phyloP scores from a whole-genome alignment of 1,140 invertebrate genomes.

The Bombus confusus region DNA sequence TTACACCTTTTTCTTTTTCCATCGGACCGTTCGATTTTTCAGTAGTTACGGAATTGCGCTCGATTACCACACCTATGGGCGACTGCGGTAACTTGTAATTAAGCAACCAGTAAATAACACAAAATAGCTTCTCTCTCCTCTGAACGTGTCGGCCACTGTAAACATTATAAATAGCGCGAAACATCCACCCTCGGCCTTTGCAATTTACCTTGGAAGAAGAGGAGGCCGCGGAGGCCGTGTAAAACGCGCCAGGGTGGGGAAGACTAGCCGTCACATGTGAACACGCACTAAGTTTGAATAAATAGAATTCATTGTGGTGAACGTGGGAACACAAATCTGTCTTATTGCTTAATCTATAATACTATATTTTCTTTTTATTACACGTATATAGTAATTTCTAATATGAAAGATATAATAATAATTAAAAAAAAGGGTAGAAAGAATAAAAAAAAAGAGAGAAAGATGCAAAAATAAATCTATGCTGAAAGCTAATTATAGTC shows the following conservation, averaged over 20 bases:
- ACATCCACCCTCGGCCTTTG: conserved; percentile 66
- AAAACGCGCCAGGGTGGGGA: background rate
- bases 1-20: conserved; percentile 25
- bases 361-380: background rate
- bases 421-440: too few species aligned
- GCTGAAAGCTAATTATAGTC: background rate
- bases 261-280: background rate
- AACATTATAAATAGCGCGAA: conserved; percentile 68
- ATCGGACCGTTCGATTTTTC: conserved; percentile 50
- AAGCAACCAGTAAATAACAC: conserved; percentile 52
- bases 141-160: conserved; percentile 49
- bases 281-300: conserved; percentile 11
- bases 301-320: conserved; percentile 8
- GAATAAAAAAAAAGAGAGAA: too few species aligned
- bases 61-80: conserved; percentile 38
- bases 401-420: too few species aligned
- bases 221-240: conserved; percentile 19
- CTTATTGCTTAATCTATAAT: background rate
- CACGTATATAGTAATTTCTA: background rate
- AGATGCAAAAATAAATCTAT: background rate
- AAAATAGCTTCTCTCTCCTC: conserved; percentile 34
- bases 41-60: conserved; percentile 18
- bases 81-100: conserved; percentile 23
- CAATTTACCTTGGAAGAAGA: conserved; percentile 56
- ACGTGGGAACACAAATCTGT: background rate